Evolutionary conservation across 2,113 vertebrate genomes (phyloP), one percentile per base, ranked within the genome.

Genomic region (Malurus elegans): DNA sequence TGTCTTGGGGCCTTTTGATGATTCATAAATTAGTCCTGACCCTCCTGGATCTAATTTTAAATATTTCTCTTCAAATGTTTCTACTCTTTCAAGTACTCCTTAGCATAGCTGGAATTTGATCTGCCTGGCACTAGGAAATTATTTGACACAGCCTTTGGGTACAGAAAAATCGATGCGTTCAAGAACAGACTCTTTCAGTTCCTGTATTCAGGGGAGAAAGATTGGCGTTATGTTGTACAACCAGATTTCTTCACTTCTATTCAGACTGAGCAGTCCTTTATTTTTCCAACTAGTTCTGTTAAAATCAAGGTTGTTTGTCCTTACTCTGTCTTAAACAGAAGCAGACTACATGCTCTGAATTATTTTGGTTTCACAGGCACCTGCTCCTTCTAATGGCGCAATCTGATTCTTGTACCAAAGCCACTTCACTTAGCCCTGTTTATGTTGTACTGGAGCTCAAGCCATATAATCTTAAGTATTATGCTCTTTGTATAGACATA

Each of bases 1-100:
- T 91, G 92, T 86, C 94, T 91, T 84, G 53, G 91, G 94, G 96
- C 70, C 78, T 58, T 80, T 81, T 96, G 95, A 90, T 67, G 84
- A 96, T 83, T 79, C 88, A 81, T 86, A 62, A 88, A 95, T 94
- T 86, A 92, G 90, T 64, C 60, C 72, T 57, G 51, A 90, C n/a
- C n/a, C 60, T 84, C n/a, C 82, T 79, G 65, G 38, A 58, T 76
- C 61, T 75, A 71, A 84, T 65, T 93, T 86, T 83, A 95, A 95
- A 95, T 91, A 94, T 87, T 87, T 93, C 47, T 72, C 51, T 62
- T 81, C 51, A 90, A 88, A 83, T 86, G 51, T 78, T 96, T 95
- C 91, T 29, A 44, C 69, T 90, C 56, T 90, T 97, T 96, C 91
- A 84, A 88, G 70, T 44, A 88, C 29, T 23, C 44, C 50, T 66